Evolutionary conservation across 2,113 vertebrate genomes (phyloP).

Genomic region (Todiramphus saurophagus): DNA sequence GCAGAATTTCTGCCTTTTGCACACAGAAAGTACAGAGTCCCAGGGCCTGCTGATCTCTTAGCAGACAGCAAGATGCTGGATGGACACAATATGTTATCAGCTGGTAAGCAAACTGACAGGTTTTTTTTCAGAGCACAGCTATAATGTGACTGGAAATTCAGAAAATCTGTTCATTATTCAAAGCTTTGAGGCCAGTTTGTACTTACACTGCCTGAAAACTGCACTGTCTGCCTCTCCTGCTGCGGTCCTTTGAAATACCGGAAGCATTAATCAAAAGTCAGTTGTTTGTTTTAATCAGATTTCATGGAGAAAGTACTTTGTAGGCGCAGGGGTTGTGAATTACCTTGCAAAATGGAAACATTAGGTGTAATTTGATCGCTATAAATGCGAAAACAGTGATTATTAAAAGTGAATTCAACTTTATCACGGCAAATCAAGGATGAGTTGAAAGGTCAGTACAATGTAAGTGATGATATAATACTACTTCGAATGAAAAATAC

Average conservation of each 20-base stretch:
- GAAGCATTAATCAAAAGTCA: slow-evolving; percentile 19
- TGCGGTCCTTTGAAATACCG: background rate
- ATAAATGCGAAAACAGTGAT: slow-evolving; percentile 3
- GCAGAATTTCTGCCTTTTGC: slow-evolving; percentile 17
- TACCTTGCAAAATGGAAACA: slow-evolving; percentile 6
- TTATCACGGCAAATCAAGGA: background rate
- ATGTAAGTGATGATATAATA: background rate
- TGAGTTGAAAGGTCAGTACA: background rate
- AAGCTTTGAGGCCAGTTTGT: slow-evolving; percentile 9
- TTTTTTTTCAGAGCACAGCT: background rate
- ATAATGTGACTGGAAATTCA: slow-evolving; percentile 6
- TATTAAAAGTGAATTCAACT: background rate
- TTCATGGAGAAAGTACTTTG: background rate
- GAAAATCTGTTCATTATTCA: background rate
- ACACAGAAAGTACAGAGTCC: background rate
- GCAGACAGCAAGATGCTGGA: background rate
- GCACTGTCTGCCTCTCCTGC: background rate
- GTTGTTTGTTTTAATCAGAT: slow-evolving; percentile 37
- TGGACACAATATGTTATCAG: background rate
- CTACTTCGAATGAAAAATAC: background rate
- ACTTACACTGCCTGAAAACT: background rate
- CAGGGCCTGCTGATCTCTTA: background rate
- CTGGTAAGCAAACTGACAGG: background rate
- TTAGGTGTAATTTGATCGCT: background rate
- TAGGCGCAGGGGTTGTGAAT: background rate